Evolutionary conservation across 2,888 invertebrate species (phyloP), one percentile per base, ranked within the genome.

Genomic region (Nemurella pictetii): DNA sequence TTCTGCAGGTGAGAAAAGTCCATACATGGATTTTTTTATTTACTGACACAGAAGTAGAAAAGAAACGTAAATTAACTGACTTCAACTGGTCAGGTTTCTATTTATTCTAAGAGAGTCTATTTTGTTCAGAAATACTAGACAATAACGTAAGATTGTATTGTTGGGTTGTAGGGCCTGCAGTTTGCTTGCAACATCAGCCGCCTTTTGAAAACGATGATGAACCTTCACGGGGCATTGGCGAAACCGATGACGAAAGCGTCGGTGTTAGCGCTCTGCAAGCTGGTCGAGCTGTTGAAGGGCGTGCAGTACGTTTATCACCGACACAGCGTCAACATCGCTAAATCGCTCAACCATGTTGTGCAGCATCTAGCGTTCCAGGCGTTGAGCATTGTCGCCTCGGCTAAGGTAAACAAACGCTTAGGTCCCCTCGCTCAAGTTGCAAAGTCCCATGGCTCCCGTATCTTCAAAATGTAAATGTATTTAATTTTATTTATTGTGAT

Each of bases 351-450:
- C 88, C 94, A 96, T 90, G 94, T 96, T 80, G 90, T 95, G 25
- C 97, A 98, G 89, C 95, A 97, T 90, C 91, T 96, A 77, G 92
- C 94, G 87, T 95, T 95, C 90, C 95, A 95, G 90, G 93, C 95
- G 7, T 91, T 96, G 77, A 92, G 92, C 80, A 92, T 94, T 80
- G 91, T 97, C 84, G 91, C 92, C 82, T 92, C 91, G 85, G 94
- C 95, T 0, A 95, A 95, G 90, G 95, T 94, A 20, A 55, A 55
- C 20, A n/a, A n/a, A n/a, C n/a, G 91, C 89, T 86, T 88, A 87
- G 83, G 85, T 90, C 20, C 87, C 88, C 0, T 84, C 35, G 5
- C 35, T 35, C 5, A 35, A 35, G 5, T 35, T 35, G 4, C 35
- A 35, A 35, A 35, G 35, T 35, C 35, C 12, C 12, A 7, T 35